These are phyloP conservation scores for Triplophysa bombifrons DNA, from an alignment of 2,797 vertebrate species.

Conservation along the genomic window DNA sequence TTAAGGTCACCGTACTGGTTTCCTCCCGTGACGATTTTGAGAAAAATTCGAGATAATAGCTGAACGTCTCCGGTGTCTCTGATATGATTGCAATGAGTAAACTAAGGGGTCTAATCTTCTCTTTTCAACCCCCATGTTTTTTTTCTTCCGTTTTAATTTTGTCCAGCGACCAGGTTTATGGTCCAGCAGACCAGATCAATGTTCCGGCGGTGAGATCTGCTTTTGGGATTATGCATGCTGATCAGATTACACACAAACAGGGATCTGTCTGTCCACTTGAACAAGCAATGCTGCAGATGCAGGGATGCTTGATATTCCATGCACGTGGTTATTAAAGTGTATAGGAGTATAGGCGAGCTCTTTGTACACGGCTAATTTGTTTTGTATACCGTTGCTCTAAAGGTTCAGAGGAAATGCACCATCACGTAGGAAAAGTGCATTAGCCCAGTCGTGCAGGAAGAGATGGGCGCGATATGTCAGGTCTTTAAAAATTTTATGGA, in stretches of 20 bases:
- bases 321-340: not conserved
- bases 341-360: conserved; percentile 9
- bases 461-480: conserved; percentile 35
- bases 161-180: conserved; percentile 18
- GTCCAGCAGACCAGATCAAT: conserved; percentile 49
- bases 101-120: conserved; percentile 15
- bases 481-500: conserved; percentile 42
- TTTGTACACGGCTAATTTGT: conserved; percentile 24
- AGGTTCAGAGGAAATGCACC: conserved; percentile 46
- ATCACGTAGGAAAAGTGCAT: conserved; percentile 39
- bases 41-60: conserved; percentile 8
- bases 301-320: not conserved
- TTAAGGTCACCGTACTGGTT: conserved; percentile 47
- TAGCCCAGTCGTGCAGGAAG: conserved; percentile 38
- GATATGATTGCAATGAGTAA: not conserved
- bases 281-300: conserved; percentile 21
- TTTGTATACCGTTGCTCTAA: conserved; percentile 16
- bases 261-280: conserved; percentile 24
- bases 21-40: conserved; percentile 8
- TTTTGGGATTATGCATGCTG: conserved; percentile 50
- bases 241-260: conserved; percentile 45
- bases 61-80: not conserved
- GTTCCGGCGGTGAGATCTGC: conserved; percentile 42
- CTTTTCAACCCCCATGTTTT: conserved; percentile 9
- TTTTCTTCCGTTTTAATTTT: conserved; percentile 4